These are phyloP conservation scores for Caretta caretta DNA, from an alignment of 2,113 vertebrate species.

Conservation along the genomic window DNA sequence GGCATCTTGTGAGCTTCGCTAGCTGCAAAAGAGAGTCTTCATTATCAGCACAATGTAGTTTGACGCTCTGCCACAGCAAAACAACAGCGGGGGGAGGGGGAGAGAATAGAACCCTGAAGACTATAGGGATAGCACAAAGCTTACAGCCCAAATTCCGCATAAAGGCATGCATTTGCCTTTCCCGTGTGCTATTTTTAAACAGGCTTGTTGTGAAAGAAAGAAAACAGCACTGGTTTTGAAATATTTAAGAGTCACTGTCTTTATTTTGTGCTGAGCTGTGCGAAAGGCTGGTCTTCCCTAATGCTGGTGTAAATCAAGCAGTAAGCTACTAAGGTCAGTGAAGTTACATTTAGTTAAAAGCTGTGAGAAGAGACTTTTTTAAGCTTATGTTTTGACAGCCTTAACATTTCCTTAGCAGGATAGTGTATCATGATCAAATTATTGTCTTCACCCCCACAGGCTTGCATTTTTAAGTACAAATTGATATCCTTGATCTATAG, in stretches of 20 bases:
- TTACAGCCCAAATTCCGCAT: background rate
- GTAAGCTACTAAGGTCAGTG: background rate
- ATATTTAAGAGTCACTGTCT: rapidly evolving
- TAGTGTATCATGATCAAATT: background rate
- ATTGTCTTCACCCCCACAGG: too few species aligned
- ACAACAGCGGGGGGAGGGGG: background rate
- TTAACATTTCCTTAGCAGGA: background rate
- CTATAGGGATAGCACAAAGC: background rate
- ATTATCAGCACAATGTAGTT: background rate
- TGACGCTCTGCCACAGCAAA: background rate
- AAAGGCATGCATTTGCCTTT: background rate
- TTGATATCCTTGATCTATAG: background rate
- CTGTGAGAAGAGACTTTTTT: background rate
- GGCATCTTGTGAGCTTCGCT: background rate
- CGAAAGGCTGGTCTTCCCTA: background rate
- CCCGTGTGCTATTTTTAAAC: background rate
- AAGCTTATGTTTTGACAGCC: background rate
- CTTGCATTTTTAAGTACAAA: background rate
- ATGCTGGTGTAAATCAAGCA: background rate
- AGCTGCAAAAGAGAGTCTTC: background rate
- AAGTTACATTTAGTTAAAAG: background rate
- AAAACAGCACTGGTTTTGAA: rapidly evolving
- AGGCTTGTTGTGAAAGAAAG: background rate
- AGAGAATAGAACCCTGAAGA: background rate
- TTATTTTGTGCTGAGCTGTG: background rate